Evolutionary conservation across 2,797 vertebrate genomes (phyloP).

Genomic region (Artibeus jamaicensis): DNA sequence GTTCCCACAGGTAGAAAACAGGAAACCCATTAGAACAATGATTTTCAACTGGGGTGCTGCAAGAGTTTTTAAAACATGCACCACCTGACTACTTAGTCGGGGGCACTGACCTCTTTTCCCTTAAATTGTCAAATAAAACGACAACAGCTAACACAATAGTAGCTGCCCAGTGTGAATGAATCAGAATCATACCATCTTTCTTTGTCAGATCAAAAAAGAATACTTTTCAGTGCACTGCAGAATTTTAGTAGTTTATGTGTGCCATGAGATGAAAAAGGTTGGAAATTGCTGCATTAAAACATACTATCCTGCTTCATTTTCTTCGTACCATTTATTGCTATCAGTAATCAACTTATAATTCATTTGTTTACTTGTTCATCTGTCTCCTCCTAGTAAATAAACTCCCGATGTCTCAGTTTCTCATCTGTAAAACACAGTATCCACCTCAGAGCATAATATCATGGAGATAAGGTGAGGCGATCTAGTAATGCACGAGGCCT

Average conservation of each 20-base stretch:
- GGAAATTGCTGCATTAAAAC: neutral
- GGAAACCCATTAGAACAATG: constrained; percentile 31
- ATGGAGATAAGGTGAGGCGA: neutral
- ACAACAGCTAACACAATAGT: neutral
- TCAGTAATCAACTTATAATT: neutral
- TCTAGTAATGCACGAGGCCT: accelerated
- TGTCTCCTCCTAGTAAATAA: neutral
- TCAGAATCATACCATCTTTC: neutral
- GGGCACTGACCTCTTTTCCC: neutral
- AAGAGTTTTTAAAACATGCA: neutral
- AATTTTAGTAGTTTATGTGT: neutral
- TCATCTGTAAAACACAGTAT: neutral
- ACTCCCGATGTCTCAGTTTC: neutral
- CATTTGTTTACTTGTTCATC: neutral
- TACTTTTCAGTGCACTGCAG: neutral
- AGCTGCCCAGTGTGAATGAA: neutral
- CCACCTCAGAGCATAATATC: neutral
- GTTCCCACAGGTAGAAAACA: constrained; percentile 52
- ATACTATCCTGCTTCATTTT: neutral
- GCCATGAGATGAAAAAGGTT: neutral
- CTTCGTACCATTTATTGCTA: neutral
- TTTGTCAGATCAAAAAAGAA: neutral
- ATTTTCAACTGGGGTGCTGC: neutral
- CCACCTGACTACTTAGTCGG: neutral
- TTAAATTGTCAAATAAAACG: neutral